Evolutionary conservation across 2,113 vertebrate species (phyloP).

Genomic region (Phylloscopus trochiloides): DNA sequence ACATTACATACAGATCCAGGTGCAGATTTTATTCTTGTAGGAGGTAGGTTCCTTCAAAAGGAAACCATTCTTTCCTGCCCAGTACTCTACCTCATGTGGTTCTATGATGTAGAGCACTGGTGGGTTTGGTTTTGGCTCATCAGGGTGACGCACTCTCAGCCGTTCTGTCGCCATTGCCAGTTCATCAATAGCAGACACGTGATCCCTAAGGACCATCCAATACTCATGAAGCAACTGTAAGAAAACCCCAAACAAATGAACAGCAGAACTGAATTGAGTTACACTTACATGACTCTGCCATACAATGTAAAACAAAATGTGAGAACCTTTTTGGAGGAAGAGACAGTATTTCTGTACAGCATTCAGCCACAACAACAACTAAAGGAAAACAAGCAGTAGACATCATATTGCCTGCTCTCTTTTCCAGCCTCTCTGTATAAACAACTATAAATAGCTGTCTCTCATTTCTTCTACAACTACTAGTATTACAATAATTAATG

Average conservation of each 20-base stretch:
- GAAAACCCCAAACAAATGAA: neutral
- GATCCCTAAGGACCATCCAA: slow-evolving; percentile 95
- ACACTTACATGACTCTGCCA: neutral
- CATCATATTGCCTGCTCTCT: neutral
- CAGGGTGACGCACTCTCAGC: slow-evolving; percentile 88
- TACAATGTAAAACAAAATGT: neutral
- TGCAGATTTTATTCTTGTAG: neutral
- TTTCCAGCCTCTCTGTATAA: neutral
- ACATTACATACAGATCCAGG: rapidly evolving
- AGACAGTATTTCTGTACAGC: neutral
- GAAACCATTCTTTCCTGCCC: neutral
- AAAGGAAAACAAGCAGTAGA: neutral
- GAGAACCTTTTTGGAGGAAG: neutral
- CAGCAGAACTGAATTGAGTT: neutral
- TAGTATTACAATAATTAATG: neutral
- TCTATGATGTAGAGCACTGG: slow-evolving; percentile 94
- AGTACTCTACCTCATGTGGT: slow-evolving; percentile 84
- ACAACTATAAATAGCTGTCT: neutral
- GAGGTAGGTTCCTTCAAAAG: neutral
- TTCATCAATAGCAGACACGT: slow-evolving; percentile 95
- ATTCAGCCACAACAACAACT: neutral
- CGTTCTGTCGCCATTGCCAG: slow-evolving; percentile 96
- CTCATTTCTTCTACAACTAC: neutral
- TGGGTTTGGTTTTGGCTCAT: slow-evolving; percentile 89
- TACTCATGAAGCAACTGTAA: slow-evolving; percentile 92